phyloP scores from a whole-genome alignment of 2,113 vertebrate species.

The Melanotaenia duboulayi region DNA sequence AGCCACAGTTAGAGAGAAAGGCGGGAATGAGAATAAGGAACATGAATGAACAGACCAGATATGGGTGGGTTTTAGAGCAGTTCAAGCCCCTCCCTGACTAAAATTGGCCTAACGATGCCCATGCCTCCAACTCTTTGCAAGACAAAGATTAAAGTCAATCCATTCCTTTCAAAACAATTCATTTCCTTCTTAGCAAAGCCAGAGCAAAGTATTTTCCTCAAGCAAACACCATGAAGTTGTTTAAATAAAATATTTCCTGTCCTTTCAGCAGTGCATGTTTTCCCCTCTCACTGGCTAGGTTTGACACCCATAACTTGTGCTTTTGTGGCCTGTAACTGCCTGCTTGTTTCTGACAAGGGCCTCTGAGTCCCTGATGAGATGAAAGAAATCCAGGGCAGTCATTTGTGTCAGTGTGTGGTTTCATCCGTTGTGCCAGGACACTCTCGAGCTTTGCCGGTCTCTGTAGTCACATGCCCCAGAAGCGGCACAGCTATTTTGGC shows the following conservation, averaged over 20 bases:
- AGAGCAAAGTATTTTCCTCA: conserved; percentile 36
- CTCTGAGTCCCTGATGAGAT: conserved; percentile 75
- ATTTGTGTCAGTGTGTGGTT: conserved; percentile 80
- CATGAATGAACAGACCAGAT: no score
- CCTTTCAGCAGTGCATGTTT: conserved; percentile 58
- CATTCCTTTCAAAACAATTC: neutral
- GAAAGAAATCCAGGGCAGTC: conserved; percentile 73
- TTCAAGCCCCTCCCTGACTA: no score
- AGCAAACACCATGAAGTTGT: conserved; percentile 35
- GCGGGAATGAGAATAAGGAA: no score
- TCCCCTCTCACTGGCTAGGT: conserved; percentile 45
- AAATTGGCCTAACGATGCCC: no score
- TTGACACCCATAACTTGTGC: conserved; percentile 65
- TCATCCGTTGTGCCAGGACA: conserved; percentile 65
- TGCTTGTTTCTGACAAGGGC: conserved; percentile 66
- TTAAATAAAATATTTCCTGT: conserved; percentile 74
- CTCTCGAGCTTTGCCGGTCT: conserved; percentile 57
- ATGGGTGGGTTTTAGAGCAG: no score
- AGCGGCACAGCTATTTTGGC: conserved; percentile 76
- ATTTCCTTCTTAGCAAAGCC: neutral
- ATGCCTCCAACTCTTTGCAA: no score
- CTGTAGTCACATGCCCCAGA: conserved; percentile 70
- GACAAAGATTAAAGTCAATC: neutral
- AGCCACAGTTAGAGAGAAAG: no score
- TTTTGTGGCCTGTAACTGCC: conserved; percentile 71